Base-by-base conservation (phyloP, 2,113 vertebrate genomes). In the Fregetta grallaria region DNA sequence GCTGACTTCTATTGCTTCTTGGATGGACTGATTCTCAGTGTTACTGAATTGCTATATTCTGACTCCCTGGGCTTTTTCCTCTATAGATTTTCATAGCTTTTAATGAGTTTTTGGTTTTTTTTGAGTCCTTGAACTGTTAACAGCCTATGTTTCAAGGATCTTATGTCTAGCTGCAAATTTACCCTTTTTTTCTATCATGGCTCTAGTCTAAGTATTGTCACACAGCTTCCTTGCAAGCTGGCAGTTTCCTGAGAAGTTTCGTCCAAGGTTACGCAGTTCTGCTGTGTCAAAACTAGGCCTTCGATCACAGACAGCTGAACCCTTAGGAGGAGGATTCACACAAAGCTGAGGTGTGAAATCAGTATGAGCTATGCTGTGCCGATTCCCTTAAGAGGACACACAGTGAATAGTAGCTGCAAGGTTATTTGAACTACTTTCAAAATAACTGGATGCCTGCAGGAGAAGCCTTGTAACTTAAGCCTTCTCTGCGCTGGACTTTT, bases 311-410 rank as follows among this genome's bases (percentile, higher is more conserved):
- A 40, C 36, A 86, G 81, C 82, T 93, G 85, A 85, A 92, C 82
- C 82, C 67, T 49, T 68, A 71, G 77, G 56, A 90, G 53, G 65
- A 91, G 62, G 40, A 61, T 94, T 88, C 82, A 20, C 90, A 90
- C 81, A 66, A 61, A 80, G 34, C 82, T 9, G 74, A 93, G 62
- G 82, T 96, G 95, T 95, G 95, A 94, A 92, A 70, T 75, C 71
- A 44, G 79, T 44, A 29, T 55, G 83, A 86, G 75, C 58, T 61
- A 2, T 63, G 49, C 52, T 84, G 49, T 73, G 47, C 84, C 1
- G 3, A 36, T 92, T 95, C 92, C 88, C 66, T 93, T 36, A 56
- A 78, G 77, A 87, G 95, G 56, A 47, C 21, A 13, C 13, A 2
- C 19, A 38, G 56, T 17, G 62, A 81, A 56, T 21, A 63, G 52